phyloP scores from a whole-genome alignment of 2,113 vertebrate species.

The Etia nguti region DNA sequence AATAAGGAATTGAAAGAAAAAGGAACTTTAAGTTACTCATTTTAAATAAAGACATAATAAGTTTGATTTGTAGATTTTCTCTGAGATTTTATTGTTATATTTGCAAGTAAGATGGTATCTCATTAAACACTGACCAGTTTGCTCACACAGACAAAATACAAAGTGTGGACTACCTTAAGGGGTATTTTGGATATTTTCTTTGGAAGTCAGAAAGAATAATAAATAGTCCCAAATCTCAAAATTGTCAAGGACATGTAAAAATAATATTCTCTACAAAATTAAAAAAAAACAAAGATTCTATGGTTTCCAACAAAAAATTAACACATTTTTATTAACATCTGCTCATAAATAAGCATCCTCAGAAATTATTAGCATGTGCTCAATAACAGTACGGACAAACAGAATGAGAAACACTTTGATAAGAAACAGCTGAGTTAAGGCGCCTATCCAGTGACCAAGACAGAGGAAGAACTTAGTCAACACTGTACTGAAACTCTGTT shows the following conservation, averaged over 20 bases:
- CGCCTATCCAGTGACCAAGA: too few species aligned
- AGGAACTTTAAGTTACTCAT: neutral
- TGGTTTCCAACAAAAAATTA: neutral
- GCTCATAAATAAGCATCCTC: neutral
- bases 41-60: neutral
- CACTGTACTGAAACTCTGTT: neutral
- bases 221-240: neutral
- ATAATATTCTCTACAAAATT: neutral
- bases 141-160: neutral
- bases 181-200: neutral
- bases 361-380: neutral
- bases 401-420: neutral
- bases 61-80: neutral
- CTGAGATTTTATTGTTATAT: neutral
- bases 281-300: neutral
- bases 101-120: neutral
- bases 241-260: neutral
- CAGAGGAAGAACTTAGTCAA: too few species aligned
- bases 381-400: neutral
- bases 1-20: neutral
- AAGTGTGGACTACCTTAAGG: neutral
- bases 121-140: neutral
- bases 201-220: neutral
- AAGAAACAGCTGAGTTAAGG: neutral
- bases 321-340: neutral